These are phyloP conservation scores for Pollachius pollachius DNA, from an alignment of 2,113 vertebrate genomes.

Conservation along the genomic window DNA sequence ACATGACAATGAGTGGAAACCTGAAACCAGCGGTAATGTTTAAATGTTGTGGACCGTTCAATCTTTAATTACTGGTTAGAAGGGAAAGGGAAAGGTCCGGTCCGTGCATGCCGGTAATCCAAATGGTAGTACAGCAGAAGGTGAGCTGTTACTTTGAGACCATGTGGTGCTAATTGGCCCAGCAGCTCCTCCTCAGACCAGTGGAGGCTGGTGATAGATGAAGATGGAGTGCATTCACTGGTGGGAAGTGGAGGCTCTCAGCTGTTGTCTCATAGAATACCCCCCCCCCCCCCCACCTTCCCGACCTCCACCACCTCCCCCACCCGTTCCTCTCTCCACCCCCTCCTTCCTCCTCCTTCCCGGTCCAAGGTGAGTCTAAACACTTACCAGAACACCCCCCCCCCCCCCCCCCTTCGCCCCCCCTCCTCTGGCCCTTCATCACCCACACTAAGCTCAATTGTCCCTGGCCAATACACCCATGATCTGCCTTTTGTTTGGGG, in stretches of 20 bases:
- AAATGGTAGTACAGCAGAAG: too few relatives aligned
- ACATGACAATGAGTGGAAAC: too few relatives aligned
- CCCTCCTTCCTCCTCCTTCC: conserved; percentile 44
- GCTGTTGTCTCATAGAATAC: conserved; percentile 49
- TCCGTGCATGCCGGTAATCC: too few relatives aligned
- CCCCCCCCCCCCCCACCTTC: neutral
- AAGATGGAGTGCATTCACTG: conserved; percentile 50
- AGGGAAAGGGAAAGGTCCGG: too few relatives aligned
- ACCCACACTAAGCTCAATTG: conserved; percentile 74
- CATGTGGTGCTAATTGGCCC: too few relatives aligned
- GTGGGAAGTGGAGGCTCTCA: conserved; percentile 57
- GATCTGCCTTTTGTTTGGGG: conserved; percentile 73
- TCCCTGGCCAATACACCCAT: conserved; percentile 66
- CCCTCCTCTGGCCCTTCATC: conserved; percentile 55
- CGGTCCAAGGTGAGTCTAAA: conserved; percentile 62
- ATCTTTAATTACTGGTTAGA: too few relatives aligned
- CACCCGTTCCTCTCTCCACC: too few relatives aligned
- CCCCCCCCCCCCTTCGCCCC: conserved; percentile 41
- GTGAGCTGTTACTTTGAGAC: too few relatives aligned
- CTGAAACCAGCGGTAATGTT: too few relatives aligned
- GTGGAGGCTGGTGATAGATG: conserved; percentile 31
- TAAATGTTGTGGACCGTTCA: too few relatives aligned
- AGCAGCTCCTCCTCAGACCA: too few relatives aligned
- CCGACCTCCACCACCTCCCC: too few relatives aligned
- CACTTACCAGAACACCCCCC: conserved; percentile 36